Evolutionary conservation across 1,140 invertebrate species (phyloP).

Genomic region (Thrips palmi): DNA sequence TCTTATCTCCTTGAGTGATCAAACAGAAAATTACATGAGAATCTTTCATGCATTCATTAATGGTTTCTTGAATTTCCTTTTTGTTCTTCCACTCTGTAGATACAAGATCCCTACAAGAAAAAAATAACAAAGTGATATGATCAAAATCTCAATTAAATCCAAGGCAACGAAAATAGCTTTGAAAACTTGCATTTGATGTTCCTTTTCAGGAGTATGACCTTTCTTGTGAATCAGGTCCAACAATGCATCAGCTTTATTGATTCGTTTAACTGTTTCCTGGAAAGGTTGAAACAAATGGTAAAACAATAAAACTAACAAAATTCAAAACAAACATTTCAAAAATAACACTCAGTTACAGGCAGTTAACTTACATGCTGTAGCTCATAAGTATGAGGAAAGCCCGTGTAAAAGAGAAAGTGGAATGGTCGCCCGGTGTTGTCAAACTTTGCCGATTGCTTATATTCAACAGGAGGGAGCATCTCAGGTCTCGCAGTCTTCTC

Average conservation of each 20-base stretch:
- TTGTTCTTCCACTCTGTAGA: slow-evolving; percentile 49
- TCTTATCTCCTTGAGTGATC: not conserved
- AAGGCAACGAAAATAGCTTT: not conserved
- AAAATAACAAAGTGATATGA: no score
- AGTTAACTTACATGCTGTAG: slow-evolving; percentile 49
- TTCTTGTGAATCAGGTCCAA: slow-evolving; percentile 3
- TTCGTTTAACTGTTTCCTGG: no score
- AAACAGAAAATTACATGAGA: slow-evolving; percentile 33
- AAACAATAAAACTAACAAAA: slow-evolving; percentile 9
- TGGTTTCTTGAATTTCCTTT: slow-evolving; percentile 36
- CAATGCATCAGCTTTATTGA: no score
- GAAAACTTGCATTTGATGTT: not conserved
- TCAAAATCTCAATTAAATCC: not conserved
- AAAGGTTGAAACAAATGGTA: slow-evolving; percentile 1
- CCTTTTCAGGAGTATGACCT: not conserved
- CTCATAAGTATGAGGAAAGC: slow-evolving; percentile 63
- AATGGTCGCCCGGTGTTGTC: slow-evolving; percentile 70
- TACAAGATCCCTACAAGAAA: slow-evolving; percentile 27
- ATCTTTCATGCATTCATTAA: slow-evolving; percentile 56
- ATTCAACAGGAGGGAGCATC: slow-evolving; percentile 68
- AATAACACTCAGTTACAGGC: slow-evolving; percentile 9
- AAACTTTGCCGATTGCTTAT: slow-evolving; percentile 79
- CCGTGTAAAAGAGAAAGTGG: slow-evolving; percentile 81
- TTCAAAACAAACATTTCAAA: slow-evolving; percentile 12
- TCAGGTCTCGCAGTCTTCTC: slow-evolving; percentile 61